Base-by-base conservation (phyloP, 2,113 vertebrate genomes). In the Cebus imitator region DNA sequence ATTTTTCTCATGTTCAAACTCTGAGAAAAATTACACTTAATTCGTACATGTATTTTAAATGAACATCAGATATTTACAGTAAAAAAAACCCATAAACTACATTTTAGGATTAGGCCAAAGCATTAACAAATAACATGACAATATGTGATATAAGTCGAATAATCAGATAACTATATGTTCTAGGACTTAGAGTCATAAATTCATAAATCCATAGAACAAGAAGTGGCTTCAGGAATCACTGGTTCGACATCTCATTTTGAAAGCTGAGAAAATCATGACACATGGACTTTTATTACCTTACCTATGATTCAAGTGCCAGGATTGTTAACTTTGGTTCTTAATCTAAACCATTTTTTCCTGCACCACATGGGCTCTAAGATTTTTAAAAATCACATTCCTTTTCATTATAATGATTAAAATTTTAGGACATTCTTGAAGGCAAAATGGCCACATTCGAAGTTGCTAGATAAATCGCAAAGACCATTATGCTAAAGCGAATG, bases 41-140 rank as follows among this genome's bases (percentile, higher is more conserved):
- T 98, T 98, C 97, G 48, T 97, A 98, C 83, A 95, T 97, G 97
- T 96, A 98, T 97, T 98, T 98, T 95, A 89, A 98, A 96, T 96
- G 52, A 98, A 91, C 95, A 91, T 23, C 84, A 55, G 68, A 95
- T 95, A 96, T 97, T 97, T 98, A 27, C 1, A 96, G 78, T 83
- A 87, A 91, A 91, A 73, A 48, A 79, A 48, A 79, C 83, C 20
- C 40, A 88, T 61, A 43, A 80, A 27, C 45, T 92, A 48, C 16
- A 61, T 37, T 95, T 40, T 73, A 93, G 70, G 80, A 96, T 87
- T 92, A 90, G 57, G 61, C 50, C 11, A 45, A 96, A 87, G 12
- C 9, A 76, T 80, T 97, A 80, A 83, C 57, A 95, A 80, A 66
- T 75, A 89, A 83, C 13, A 37, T 52, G 30, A 81, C 4, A 93